Percentiles rank a stretch among this genome's conserved stretches.
These are phyloP conservation scores for Tenodera sinensis DNA, from an alignment of 2,888 invertebrate species.

Conservation along the genomic window DNA sequence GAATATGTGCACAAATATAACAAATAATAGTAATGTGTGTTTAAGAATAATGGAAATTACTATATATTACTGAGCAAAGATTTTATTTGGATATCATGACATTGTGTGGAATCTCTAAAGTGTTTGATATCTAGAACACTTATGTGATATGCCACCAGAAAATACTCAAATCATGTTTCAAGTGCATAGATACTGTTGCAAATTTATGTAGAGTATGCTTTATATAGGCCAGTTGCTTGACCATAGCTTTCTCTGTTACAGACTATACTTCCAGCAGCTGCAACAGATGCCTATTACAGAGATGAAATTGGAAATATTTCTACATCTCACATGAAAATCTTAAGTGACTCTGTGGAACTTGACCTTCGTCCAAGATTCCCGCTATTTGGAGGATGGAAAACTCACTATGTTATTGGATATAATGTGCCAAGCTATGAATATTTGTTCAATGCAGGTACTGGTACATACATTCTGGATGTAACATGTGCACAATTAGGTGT, in stretches of 20 bases:
- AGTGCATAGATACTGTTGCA: too few species aligned
- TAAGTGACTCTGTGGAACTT: constrained; percentile 90
- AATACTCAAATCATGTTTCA: too few species aligned
- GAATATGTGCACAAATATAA: too few species aligned
- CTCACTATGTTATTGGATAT: constrained; percentile 93
- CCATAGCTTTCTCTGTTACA: constrained; percentile 24
- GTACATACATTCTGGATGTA: background rate
- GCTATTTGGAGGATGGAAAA: constrained; percentile 98
- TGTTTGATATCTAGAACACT: too few species aligned
- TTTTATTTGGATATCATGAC: too few species aligned
- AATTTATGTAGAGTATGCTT: too few species aligned
- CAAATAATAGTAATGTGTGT: too few species aligned
- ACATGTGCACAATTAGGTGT: background rate
- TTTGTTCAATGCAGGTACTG: constrained; percentile 68
- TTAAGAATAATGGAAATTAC: too few species aligned
- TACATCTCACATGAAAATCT: constrained; percentile 85
- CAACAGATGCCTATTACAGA: constrained; percentile 93
- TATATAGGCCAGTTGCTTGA: too few species aligned
- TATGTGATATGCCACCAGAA: too few species aligned
- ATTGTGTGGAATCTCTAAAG: too few species aligned
- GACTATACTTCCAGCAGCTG: constrained; percentile 70
- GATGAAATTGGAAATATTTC: constrained; percentile 99
- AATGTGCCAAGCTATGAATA: constrained; percentile 97
- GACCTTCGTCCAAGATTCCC: constrained; percentile 97
- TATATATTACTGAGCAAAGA: too few species aligned